A percentile compares a stretch with the other conserved stretches of the same genome.
phyloP scores from a whole-genome alignment of 2,888 invertebrate genomes.

The Salticus scenicus region DNA sequence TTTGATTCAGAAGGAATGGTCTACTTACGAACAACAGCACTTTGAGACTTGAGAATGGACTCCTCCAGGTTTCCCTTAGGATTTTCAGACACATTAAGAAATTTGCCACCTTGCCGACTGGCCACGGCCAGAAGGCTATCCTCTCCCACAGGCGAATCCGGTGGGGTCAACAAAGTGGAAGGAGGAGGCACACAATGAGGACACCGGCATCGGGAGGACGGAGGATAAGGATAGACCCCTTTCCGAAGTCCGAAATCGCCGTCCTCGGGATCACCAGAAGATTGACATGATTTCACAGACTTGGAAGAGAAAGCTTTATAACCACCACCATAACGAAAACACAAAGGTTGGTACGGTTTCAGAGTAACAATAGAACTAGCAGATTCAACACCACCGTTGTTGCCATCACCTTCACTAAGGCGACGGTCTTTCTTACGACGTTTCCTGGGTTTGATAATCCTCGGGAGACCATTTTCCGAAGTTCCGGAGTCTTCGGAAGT shows the following conservation, averaged over 20 bases:
- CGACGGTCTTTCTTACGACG: constrained; percentile 87
- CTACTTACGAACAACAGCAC: constrained; percentile 54
- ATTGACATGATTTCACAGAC: no score
- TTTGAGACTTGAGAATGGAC: not conserved
- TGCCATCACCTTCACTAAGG: constrained; percentile 33
- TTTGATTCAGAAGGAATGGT: no score
- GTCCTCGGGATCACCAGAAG: constrained; percentile 3
- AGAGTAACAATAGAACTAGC: constrained; percentile 74
- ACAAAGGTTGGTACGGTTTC: constrained; percentile 78
- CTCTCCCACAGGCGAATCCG: constrained; percentile 72
- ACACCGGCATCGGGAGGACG: constrained; percentile 64
- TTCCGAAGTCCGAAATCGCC: not conserved
- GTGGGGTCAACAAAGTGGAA: constrained; percentile 72
- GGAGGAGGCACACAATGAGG: constrained; percentile 72
- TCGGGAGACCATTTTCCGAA: constrained; percentile 73
- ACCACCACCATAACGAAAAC: constrained; percentile 72
- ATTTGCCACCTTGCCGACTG: constrained; percentile 84
- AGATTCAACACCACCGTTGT: constrained; percentile 28
- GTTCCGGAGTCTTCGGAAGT: constrained; percentile 70
- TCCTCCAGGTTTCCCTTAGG: constrained; percentile 13
- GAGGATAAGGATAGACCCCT: constrained; percentile 58
- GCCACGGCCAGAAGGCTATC: constrained; percentile 78
- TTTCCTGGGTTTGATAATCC: constrained; percentile 92
- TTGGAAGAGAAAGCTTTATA: constrained; percentile 70
- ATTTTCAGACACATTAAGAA: constrained; percentile 74